phyloP scores from a whole-genome alignment of 2,888 invertebrate genomes.

The Sarcophaga carnaria region DNA sequence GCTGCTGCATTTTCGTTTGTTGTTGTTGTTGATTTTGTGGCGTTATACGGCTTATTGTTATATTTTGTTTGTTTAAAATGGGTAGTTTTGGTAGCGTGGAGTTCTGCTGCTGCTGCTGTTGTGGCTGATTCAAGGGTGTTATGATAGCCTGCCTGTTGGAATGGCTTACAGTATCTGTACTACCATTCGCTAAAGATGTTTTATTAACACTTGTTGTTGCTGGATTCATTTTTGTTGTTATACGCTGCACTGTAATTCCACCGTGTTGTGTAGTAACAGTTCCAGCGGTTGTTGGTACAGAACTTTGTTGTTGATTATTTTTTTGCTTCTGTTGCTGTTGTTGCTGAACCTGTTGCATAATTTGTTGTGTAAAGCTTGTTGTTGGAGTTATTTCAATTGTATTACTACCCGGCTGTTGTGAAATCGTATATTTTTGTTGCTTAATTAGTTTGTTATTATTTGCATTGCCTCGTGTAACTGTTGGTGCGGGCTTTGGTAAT shows the following conservation, averaged over 20 bases:
- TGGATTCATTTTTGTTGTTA: constrained; percentile 72
- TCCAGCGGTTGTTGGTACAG: constrained; percentile 67
- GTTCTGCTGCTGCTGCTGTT: constrained; percentile 33
- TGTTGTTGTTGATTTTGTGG: constrained; percentile 66
- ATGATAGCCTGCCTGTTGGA: constrained; percentile 72
- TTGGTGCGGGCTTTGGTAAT: constrained; percentile 10
- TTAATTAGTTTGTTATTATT: constrained; percentile 25
- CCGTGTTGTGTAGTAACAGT: constrained; percentile 69
- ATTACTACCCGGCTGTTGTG: constrained; percentile 70
- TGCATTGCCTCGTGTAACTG: neutral
- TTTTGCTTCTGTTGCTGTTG: constrained; percentile 70
- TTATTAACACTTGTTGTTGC: constrained; percentile 51
- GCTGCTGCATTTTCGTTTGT: constrained; percentile 41
- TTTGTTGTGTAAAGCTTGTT: constrained; percentile 74
- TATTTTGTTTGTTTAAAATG: constrained; percentile 78
- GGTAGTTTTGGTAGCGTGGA: constrained; percentile 72
- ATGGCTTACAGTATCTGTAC: constrained; percentile 29
- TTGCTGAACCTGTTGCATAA: constrained; percentile 72
- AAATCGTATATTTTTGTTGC: constrained; percentile 73
- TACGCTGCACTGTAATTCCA: constrained; percentile 76
- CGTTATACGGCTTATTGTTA: constrained; percentile 78
- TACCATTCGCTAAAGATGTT: constrained; percentile 66
- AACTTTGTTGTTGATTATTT: constrained; percentile 67
- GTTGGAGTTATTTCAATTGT: constrained; percentile 73
- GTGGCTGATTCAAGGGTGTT: constrained; percentile 69